A percentile compares a stretch with the other conserved stretches of the same genome.
These are phyloP conservation scores for Poeciliopsis prolifica DNA, from an alignment of 2,113 vertebrate genomes.

Conservation along the genomic window DNA sequence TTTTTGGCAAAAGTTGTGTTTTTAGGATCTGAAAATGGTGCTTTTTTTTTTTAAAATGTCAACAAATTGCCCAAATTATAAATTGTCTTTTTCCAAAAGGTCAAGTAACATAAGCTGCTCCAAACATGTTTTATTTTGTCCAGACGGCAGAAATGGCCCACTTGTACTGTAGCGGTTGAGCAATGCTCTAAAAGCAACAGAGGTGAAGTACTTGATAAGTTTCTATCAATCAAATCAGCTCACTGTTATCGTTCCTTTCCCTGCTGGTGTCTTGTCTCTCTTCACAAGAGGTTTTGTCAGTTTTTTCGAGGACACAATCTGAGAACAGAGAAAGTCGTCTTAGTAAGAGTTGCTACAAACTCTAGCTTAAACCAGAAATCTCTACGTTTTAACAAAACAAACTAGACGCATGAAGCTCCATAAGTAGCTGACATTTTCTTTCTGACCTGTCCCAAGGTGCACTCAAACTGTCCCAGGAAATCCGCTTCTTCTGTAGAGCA, in stretches of 20 bases:
- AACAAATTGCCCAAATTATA: too few relatives aligned
- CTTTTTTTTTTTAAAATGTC: too few relatives aligned
- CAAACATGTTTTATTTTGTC: too few relatives aligned
- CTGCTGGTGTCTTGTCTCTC: conserved; percentile 90
- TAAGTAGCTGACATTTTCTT: neutral
- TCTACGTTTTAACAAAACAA: neutral
- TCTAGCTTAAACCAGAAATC: neutral
- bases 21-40: too few relatives aligned
- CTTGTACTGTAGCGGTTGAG: too few relatives aligned
- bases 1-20: too few relatives aligned
- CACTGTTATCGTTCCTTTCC: conserved; percentile 91
- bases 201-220: neutral
- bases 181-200: too few relatives aligned
- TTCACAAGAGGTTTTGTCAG: conserved; percentile 86
- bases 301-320: conserved; percentile 92
- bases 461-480: conserved; percentile 93
- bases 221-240: conserved; percentile 25
- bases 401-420: neutral
- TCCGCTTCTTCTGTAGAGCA: conserved; percentile 88
- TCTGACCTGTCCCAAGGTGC: conserved; percentile 90
- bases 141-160: too few relatives aligned
- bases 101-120: too few relatives aligned
- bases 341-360: neutral
- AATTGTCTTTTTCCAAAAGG: too few relatives aligned
- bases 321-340: conserved; percentile 19